Percentiles rank a stretch among this genome's conserved stretches.
Conservation (phyloP, 2,113 vertebrate genomes). For the Candoia aspera region DNA sequence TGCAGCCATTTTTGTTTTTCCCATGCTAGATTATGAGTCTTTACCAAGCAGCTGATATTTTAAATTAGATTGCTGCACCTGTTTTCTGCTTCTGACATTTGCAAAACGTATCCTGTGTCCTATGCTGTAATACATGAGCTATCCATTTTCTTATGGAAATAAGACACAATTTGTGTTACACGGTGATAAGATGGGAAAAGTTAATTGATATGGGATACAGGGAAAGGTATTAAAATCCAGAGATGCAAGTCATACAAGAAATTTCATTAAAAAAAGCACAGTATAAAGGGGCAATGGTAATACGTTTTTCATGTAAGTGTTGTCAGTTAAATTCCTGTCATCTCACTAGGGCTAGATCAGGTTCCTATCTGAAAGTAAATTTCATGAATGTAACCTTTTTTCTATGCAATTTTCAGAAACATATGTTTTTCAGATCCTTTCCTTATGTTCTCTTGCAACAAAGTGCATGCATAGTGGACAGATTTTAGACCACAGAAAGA, state of each 20-base stretch:
- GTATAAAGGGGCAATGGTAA: not conserved
- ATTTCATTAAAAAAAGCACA: not conserved
- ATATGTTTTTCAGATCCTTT: not conserved
- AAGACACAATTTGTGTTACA: not conserved
- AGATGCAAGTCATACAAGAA: not conserved
- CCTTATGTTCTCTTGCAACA: not conserved
- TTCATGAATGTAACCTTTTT: not conserved
- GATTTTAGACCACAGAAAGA: not conserved
- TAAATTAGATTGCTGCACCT: not conserved
- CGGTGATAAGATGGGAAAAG: not conserved
- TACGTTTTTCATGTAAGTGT: not conserved
- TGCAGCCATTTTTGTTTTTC: not conserved
- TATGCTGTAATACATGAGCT: not conserved
- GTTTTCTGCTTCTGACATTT: not conserved
- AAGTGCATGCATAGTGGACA: not conserved
- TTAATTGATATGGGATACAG: not conserved
- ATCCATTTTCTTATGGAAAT: not conserved
- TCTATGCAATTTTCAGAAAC: not conserved
- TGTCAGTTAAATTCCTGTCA: not conserved
- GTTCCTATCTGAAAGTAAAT: not conserved
- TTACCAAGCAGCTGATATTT: not conserved
- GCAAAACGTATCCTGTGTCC: not conserved
- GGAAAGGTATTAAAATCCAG: too few species aligned
- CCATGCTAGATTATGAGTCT: not conserved
- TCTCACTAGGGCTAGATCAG: not conserved